Evolutionary conservation across 2,888 invertebrate species (phyloP).

Genomic region (Ochropleura plecta): DNA sequence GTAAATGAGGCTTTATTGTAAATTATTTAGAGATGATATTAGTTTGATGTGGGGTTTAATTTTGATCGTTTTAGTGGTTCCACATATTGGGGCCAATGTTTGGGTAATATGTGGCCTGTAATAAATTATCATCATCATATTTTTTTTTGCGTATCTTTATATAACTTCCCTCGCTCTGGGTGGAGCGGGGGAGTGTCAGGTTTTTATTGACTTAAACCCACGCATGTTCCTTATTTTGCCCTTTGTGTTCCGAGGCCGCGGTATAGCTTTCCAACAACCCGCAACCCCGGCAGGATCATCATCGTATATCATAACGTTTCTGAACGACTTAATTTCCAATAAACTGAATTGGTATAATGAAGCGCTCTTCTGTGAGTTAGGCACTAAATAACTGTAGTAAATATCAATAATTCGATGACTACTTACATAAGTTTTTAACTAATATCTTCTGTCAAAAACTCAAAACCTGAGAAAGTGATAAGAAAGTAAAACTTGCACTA

Average conservation of each 20-base stretch:
- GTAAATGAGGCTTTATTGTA: constrained; percentile 66
- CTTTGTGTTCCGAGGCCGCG: too few relatives aligned
- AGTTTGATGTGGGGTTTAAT: constrained; percentile 57
- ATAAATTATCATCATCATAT: neutral
- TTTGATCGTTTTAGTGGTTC: constrained; percentile 69
- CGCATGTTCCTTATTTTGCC: too few relatives aligned
- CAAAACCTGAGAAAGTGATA: neutral
- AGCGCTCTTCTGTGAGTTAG: neutral
- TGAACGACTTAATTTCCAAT: neutral
- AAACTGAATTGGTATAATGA: too few relatives aligned
- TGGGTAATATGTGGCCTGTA: neutral
- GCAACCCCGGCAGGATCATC: too few relatives aligned
- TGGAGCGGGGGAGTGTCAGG: too few relatives aligned
- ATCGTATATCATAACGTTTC: neutral
- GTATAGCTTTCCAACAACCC: too few relatives aligned
- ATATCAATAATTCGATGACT: neutral
- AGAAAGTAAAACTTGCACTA: neutral
- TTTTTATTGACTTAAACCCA: too few relatives aligned
- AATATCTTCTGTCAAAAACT: neutral
- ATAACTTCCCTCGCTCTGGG: too few relatives aligned
- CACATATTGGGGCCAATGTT: constrained; percentile 49
- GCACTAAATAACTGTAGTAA: neutral
- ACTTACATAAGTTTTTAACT: too few relatives aligned
- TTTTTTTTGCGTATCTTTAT: too few relatives aligned
- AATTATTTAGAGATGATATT: constrained; percentile 63